These are phyloP conservation scores for Tautogolabrus adspersus DNA, from an alignment of 2,113 vertebrate species.

Conservation along the genomic window DNA sequence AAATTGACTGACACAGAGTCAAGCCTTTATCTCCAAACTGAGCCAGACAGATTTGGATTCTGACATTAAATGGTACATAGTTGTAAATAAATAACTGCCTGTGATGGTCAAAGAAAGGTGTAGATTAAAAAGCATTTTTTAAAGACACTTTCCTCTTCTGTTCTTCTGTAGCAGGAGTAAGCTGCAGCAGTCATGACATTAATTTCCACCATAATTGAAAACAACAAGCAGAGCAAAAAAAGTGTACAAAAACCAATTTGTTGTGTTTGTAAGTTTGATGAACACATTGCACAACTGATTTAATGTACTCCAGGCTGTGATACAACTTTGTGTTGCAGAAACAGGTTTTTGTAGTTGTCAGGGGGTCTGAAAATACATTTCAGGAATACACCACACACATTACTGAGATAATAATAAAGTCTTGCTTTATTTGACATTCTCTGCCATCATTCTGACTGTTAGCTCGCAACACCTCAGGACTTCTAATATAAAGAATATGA, in stretches of 20 bases:
- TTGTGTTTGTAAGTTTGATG: conserved; percentile 5
- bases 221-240: conserved; percentile 21
- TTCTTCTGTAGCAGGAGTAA: neutral
- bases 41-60: conserved; percentile 6
- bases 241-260: conserved; percentile 32
- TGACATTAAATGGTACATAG: neutral
- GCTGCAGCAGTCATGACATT: conserved; percentile 17
- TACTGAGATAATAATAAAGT: neutral
- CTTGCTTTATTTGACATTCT: neutral
- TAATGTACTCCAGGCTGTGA: conserved; percentile 17
- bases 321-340: neutral
- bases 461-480: neutral
- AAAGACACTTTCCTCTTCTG: conserved; percentile 23
- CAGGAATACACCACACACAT: conserved; percentile 7
- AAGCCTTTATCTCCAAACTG: neutral
- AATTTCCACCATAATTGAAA: conserved; percentile 47
- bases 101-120: conserved; percentile 19
- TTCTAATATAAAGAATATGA: neutral
- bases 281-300: conserved; percentile 11
- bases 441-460: neutral
- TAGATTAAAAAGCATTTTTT: conserved; percentile 28
- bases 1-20: neutral
- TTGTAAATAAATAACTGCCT: conserved; percentile 27
- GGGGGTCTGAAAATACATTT: conserved; percentile 2
- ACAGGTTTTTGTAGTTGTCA: neutral